phyloP scores from a whole-genome alignment of 2,888 invertebrate genomes.

The Dromius quadrimaculatus region DNA sequence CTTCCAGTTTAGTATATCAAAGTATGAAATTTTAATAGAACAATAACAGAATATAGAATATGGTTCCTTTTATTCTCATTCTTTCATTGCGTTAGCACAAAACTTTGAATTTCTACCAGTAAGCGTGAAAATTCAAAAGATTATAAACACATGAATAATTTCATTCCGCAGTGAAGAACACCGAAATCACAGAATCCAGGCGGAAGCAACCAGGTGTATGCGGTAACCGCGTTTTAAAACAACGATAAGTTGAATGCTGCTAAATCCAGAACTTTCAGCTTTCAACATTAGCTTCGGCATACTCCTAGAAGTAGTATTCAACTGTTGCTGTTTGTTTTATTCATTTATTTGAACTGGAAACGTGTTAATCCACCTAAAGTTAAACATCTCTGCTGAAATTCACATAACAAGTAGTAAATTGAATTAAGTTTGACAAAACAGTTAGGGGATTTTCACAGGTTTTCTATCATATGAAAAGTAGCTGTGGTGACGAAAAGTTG shows the following conservation, averaged over 20 bases:
- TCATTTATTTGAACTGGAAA: slow-evolving; percentile 23
- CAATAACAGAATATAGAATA: no score
- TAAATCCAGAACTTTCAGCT: not conserved
- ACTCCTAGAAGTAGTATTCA: slow-evolving; percentile 7
- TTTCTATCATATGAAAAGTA: no score
- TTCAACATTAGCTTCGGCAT: not conserved
- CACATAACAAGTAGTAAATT: not conserved
- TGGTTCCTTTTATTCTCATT: no score
- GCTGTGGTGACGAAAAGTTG: no score
- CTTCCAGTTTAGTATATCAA: no score
- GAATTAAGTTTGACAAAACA: not conserved
- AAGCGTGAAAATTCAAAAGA: slow-evolving; percentile 35
- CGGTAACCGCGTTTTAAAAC: slow-evolving; percentile 38
- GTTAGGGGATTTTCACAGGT: no score
- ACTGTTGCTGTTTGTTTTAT: slow-evolving; percentile 37
- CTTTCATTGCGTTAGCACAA: slow-evolving; percentile 10
- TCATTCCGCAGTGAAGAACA: slow-evolving; percentile 21
- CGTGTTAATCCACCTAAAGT: slow-evolving; percentile 17
- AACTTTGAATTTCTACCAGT: slow-evolving; percentile 3
- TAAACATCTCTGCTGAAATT: slow-evolving; percentile 13
- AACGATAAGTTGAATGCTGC: slow-evolving; percentile 11
- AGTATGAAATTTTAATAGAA: no score
- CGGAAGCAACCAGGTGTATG: slow-evolving; percentile 27
- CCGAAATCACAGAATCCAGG: slow-evolving; percentile 15
- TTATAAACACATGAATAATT: slow-evolving; percentile 45